Conservation (phyloP, 2,888 invertebrate species). For the Ceramica pisi region DNA sequence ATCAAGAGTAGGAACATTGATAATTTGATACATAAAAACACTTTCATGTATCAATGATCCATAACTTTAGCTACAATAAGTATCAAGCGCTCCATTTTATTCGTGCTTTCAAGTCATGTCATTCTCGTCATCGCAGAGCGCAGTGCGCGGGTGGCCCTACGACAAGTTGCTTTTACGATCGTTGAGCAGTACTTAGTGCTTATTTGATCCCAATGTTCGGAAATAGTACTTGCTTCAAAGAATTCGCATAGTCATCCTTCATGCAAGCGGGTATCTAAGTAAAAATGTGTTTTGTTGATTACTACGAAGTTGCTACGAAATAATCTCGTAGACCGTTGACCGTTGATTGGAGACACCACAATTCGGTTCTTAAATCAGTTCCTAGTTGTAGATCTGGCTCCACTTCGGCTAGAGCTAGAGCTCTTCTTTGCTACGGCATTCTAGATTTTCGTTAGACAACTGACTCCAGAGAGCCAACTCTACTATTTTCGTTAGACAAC, state of each 20-base stretch:
- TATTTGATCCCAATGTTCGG: constrained; percentile 61
- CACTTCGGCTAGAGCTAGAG: too few species aligned
- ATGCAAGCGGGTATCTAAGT: neutral
- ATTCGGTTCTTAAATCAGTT: too few species aligned
- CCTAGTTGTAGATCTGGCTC: too few species aligned
- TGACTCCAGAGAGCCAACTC: too few species aligned
- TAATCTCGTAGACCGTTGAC: constrained; percentile 23
- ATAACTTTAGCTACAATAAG: neutral
- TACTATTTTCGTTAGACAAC: too few species aligned
- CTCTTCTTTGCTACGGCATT: neutral
- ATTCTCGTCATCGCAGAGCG: constrained; percentile 66
- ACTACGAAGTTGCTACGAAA: constrained; percentile 30
- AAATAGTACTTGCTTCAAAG: constrained; percentile 62
- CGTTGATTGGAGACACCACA: too few species aligned
- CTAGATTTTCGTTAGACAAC: neutral
- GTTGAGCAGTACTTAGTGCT: constrained; percentile 59
- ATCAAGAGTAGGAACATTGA: too few species aligned
- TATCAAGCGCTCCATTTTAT: constrained; percentile 25
- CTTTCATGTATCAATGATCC: too few species aligned
- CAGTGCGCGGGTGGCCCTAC: constrained; percentile 80
- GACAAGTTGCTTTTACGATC: constrained; percentile 65
- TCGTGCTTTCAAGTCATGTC: constrained; percentile 69
- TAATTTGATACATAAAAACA: too few species aligned
- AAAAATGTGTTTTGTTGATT: constrained; percentile 21
- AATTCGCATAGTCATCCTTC: constrained; percentile 38